These are phyloP conservation scores for Parambassis ranga DNA, from an alignment of 2,797 vertebrate genomes.

Conservation along the genomic window DNA sequence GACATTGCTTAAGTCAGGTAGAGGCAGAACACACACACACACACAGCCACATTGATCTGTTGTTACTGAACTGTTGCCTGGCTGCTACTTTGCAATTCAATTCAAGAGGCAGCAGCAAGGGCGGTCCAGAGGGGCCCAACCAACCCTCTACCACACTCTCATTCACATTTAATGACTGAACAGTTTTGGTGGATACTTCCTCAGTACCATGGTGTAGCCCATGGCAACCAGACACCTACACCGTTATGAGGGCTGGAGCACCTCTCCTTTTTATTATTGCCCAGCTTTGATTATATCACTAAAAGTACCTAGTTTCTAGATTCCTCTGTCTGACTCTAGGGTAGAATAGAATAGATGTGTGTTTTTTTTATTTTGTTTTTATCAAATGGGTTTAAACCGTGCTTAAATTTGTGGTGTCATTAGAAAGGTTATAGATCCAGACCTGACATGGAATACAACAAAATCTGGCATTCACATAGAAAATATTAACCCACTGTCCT, in stretches of 20 bases:
- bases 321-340: too few relatives aligned
- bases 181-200: not conserved
- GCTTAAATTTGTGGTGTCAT: too few relatives aligned
- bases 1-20: not conserved
- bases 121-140: not conserved
- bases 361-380: too few relatives aligned
- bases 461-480: too few relatives aligned
- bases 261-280: too few relatives aligned
- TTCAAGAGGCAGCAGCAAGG: not conserved
- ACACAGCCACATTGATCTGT: constrained; percentile 14
- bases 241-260: not conserved
- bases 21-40: not conserved
- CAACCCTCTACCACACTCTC: not conserved
- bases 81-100: constrained; percentile 21
- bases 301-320: too few relatives aligned
- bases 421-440: too few relatives aligned
- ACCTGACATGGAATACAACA: too few relatives aligned
- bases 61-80: not conserved
- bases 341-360: too few relatives aligned
- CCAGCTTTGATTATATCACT: too few relatives aligned
- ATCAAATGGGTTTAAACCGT: too few relatives aligned
- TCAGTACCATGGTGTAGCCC: not conserved
- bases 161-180: constrained; percentile 6
- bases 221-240: constrained; percentile 14
- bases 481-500: too few relatives aligned